Evolutionary conservation across 2,113 vertebrate genomes (phyloP).

Genomic region (Mormoops blainvillei): DNA sequence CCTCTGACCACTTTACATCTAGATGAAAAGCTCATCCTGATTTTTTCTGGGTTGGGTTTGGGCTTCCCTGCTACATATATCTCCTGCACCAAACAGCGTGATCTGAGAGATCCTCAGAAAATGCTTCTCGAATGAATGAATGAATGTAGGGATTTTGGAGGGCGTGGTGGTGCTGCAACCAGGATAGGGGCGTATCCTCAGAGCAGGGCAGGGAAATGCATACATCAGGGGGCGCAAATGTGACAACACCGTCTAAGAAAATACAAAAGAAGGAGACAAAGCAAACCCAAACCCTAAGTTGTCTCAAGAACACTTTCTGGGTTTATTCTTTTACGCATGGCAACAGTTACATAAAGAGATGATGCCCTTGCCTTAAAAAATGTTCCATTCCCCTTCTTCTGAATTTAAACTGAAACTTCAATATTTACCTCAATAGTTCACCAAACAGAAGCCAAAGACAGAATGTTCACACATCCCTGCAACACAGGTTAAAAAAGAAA

Average conservation of each 20-base stretch:
- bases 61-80: not conserved
- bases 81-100: not conserved
- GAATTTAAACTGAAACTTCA: slow-evolving; percentile 17
- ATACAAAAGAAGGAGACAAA: not conserved
- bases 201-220: not conserved
- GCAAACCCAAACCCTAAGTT: not conserved
- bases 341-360: not conserved
- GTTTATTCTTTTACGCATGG: not conserved
- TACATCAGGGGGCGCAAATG: not conserved
- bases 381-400: not conserved
- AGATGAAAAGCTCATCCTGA: not conserved
- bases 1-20: not conserved
- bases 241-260: not conserved
- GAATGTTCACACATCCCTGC: slow-evolving; percentile 85
- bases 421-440: slow-evolving; percentile 83
- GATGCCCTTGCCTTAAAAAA: not conserved
- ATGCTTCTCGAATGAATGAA: not conserved
- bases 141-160: not conserved
- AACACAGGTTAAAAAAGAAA: slow-evolving; percentile 54
- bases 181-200: accelerated
- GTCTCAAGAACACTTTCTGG: not conserved
- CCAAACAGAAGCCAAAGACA: slow-evolving; percentile 77
- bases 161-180: not conserved
- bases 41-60: not conserved
- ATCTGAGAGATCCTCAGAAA: not conserved